A percentile compares a stretch with the other conserved stretches of the same genome.
Conservation (phyloP, 2,888 invertebrate genomes). For the Xiphydria camelus region DNA sequence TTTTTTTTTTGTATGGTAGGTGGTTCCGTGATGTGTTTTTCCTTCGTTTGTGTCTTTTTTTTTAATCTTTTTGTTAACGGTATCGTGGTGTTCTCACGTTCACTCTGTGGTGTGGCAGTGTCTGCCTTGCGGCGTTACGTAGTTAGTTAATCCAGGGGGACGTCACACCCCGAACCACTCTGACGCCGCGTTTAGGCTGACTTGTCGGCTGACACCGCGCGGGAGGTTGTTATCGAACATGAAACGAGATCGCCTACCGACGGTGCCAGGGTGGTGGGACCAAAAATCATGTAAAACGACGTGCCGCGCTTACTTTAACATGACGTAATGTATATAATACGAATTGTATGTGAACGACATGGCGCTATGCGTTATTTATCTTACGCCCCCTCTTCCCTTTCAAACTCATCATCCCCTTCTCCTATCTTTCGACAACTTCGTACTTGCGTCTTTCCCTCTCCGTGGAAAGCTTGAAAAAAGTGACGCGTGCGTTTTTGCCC, state of each 20-base stretch:
- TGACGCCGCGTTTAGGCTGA: too few species aligned
- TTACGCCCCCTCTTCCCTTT: constrained; percentile 17
- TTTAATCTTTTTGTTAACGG: constrained; percentile 6
- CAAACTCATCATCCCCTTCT: constrained; percentile 7
- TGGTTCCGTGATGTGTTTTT: constrained; percentile 15
- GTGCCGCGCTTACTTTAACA: constrained; percentile 25
- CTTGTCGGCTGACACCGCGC: constrained; percentile 9
- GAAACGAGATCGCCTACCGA: constrained; percentile 15
- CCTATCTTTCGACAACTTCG: constrained; percentile 9
- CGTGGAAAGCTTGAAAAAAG: too few species aligned
- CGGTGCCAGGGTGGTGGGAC: constrained; percentile 17
- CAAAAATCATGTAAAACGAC: constrained; percentile 28
- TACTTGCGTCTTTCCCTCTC: neutral
- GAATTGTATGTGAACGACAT: too few species aligned
- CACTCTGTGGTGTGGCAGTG: constrained; percentile 53
- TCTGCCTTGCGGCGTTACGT: constrained; percentile 52
- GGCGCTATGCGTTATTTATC: too few species aligned
- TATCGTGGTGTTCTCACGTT: constrained; percentile 36
- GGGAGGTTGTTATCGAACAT: constrained; percentile 34
- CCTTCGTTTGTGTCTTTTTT: constrained; percentile 7
- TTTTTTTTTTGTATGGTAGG: too few species aligned
- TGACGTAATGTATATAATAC: neutral
- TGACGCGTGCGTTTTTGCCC: too few species aligned
- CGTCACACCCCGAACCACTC: too few species aligned
- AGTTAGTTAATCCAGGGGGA: constrained; percentile 19